Evolutionary conservation across 2,113 vertebrate genomes (phyloP).

Genomic region (Salminus brasiliensis): DNA sequence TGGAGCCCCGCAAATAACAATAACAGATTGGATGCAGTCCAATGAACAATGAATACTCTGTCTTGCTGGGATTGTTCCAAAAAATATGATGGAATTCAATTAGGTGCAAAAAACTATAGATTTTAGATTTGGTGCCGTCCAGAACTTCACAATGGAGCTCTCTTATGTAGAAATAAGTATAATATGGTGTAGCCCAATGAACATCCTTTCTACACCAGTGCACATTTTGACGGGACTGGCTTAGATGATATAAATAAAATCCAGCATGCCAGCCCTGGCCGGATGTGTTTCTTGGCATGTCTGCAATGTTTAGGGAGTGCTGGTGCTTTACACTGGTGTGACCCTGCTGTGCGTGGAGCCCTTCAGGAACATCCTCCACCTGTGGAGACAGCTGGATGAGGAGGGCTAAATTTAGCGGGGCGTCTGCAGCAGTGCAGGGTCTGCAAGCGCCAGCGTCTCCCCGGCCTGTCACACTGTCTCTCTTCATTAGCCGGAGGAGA

Average conservation of each 20-base stretch:
- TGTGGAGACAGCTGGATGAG: conserved; percentile 51
- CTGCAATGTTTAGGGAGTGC: not conserved
- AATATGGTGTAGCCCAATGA: not conserved
- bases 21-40: not conserved
- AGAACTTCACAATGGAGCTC: not conserved
- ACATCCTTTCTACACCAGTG: not conserved
- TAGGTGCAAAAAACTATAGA: no score
- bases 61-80: no score
- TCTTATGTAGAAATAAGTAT: not conserved
- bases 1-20: not conserved
- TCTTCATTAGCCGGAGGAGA: conserved; percentile 51
- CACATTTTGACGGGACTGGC: not conserved
- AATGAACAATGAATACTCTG: not conserved
- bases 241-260: not conserved
- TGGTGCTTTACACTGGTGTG: conserved; percentile 23
- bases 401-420: conserved; percentile 49
- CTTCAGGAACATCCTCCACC: conserved; percentile 29
- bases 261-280: not conserved
- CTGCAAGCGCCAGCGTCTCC: conserved; percentile 41
- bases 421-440: conserved; percentile 24
- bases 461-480: conserved; percentile 54
- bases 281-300: conserved; percentile 13
- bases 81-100: no score
- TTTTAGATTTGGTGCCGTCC: no score
- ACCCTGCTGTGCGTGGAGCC: conserved; percentile 2